These are phyloP conservation scores for Spinus pinus DNA, from an alignment of 2,797 vertebrate genomes.

Conservation along the genomic window DNA sequence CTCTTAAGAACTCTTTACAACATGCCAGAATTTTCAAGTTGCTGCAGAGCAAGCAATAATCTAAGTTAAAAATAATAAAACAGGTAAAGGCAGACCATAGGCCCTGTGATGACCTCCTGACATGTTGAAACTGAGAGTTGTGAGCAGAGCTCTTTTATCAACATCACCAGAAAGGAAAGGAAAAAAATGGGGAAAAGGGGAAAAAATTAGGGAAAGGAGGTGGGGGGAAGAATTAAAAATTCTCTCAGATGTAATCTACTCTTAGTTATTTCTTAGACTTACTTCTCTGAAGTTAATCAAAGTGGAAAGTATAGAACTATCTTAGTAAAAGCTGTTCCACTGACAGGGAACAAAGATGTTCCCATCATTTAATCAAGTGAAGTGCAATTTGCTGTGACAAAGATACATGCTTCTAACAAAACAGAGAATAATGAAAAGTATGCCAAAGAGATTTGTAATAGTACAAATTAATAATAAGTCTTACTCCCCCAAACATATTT, in stretches of 20 bases:
- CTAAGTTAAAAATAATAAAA: not conserved
- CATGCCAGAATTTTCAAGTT: not conserved
- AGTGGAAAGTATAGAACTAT: not conserved
- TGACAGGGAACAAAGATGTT: not conserved
- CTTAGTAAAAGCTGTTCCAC: not conserved
- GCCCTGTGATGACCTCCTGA: not conserved
- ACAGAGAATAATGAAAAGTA: not conserved
- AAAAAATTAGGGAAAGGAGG: not conserved
- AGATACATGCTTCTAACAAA: not conserved
- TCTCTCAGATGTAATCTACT: not conserved
- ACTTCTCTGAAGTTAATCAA: not conserved
- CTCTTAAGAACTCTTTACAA: not conserved
- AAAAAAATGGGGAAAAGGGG: accelerated
- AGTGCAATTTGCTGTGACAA: not conserved
- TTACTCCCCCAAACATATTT: not conserved
- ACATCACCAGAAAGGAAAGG: not conserved
- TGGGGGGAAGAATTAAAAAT: not conserved
- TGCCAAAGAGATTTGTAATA: not conserved
- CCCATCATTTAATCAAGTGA: not conserved
- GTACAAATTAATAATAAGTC: not conserved
- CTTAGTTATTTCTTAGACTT: not conserved
- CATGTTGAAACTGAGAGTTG: not conserved
- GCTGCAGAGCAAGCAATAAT: not conserved
- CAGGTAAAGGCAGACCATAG: not conserved
- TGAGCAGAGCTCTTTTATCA: not conserved